Evolutionary conservation across 2,888 invertebrate species (phyloP).

Genomic region (Leptinotarsa juncta): DNA sequence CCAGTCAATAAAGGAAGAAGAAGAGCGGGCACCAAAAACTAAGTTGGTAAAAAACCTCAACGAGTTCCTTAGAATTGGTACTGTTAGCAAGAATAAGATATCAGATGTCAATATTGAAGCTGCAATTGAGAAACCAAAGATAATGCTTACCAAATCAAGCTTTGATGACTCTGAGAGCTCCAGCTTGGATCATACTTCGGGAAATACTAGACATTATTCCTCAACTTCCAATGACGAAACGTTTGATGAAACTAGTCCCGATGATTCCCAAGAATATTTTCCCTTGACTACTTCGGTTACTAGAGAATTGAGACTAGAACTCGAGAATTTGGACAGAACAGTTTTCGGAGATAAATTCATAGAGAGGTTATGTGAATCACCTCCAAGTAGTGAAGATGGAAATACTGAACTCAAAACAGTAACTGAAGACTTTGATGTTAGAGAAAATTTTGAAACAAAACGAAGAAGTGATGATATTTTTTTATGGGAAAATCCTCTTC

Average conservation of each 20-base stretch:
- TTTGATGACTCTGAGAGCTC: slow-evolving; percentile 68
- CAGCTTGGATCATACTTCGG: slow-evolving; percentile 54
- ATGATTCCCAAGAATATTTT: slow-evolving; percentile 85
- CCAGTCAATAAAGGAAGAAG: slow-evolving; percentile 62
- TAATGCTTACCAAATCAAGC: slow-evolving; percentile 67
- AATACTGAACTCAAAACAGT: slow-evolving; percentile 45
- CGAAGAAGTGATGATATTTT: slow-evolving; percentile 77
- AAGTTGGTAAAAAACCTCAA: slow-evolving; percentile 81
- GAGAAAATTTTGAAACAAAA: slow-evolving; percentile 45
- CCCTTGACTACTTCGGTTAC: slow-evolving; percentile 91
- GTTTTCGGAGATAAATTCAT: slow-evolving; percentile 75
- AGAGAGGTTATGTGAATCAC: slow-evolving; percentile 56
- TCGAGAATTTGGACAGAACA: slow-evolving; percentile 86
- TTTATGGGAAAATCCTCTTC: slow-evolving; percentile 84
- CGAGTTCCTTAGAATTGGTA: slow-evolving; percentile 84
- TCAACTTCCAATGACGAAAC: slow-evolving; percentile 60
- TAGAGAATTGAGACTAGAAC: slow-evolving; percentile 81
- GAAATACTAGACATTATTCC: slow-evolving; percentile 57
- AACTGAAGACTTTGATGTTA: slow-evolving; percentile 39
- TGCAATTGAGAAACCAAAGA: slow-evolving; percentile 62
- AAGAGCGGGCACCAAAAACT: slow-evolving; percentile 63
- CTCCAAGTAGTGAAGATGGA: slow-evolving; percentile 52
- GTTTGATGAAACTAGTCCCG: slow-evolving; percentile 77
- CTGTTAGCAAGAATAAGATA: slow-evolving; percentile 72
- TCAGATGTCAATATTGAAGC: slow-evolving; percentile 37